Evolutionary conservation across 2,888 invertebrate genomes (phyloP), one percentile per base, ranked within the genome.

Genomic region (Lepidocyrtoides sp.): DNA sequence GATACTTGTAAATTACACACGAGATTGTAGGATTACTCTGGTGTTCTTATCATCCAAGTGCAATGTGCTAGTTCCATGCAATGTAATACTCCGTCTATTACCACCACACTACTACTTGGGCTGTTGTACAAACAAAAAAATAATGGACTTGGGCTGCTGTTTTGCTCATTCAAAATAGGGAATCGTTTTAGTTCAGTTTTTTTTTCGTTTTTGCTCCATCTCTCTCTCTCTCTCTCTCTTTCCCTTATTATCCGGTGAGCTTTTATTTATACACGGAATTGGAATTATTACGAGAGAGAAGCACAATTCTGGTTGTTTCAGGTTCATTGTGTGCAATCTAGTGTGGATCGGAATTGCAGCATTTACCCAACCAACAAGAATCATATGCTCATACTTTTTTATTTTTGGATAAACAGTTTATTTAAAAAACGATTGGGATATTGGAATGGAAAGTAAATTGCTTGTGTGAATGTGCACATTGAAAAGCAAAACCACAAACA

Each of bases 1-100:
- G 89, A 81, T 82, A 82, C 72, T 82, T 89, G 89, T 89, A 82
- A 89, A 89, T 82, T 89, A 72, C 81, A 69, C 41, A 72, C 41
- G 89, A 89, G 89, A 89, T 89, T 48, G 44, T 48, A 20, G 77
- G 77, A 87, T 87, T 87, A 87, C 63, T 77, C 23, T 60, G 8
- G 51, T 4, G 17, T 20, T 75, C 85, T 85, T 85, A 84, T 84
- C 84, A 51, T 69, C 20, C 69, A 83, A 69, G 69, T 69, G 84
- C 84, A 84, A 66, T 84, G 84, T 51, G 66, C 51, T 84, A 54
- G 26, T 84, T 72, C 23, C 84, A 72, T 63, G 83, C 36, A 54
- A 81, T 44, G 41, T 8, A 72, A 44, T 44, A 20, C 44, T 41
- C n/a, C 23, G 4, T 63, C 17, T 63, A n/a, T 14, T 29, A 14